Conservation (phyloP, 2,113 vertebrate species). For the Festucalex cinctus region DNA sequence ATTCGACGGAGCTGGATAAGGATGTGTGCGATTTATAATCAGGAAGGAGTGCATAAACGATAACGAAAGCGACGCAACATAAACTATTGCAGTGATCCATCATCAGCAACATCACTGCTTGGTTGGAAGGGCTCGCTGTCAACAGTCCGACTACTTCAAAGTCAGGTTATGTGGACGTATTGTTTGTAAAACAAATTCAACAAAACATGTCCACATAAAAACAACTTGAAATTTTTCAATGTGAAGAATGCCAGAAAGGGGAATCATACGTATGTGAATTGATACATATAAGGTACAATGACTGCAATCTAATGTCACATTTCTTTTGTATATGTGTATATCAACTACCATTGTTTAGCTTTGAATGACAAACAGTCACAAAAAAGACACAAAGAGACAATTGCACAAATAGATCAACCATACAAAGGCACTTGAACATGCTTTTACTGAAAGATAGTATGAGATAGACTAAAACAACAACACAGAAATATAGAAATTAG, state of each 20-base stretch:
- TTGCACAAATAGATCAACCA: conserved; percentile 11
- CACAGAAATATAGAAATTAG: neutral
- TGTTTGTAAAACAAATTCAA: neutral
- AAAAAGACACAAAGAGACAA: conserved; percentile 11
- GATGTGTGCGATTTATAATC: conserved; percentile 19
- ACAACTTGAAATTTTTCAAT: neutral
- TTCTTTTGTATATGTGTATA: neutral
- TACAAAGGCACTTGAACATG: neutral
- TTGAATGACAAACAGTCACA: conserved; percentile 12
- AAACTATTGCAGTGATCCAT: conserved; percentile 19
- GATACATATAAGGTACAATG: too few species aligned
- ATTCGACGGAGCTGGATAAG: neutral
- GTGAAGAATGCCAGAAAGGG: neutral
- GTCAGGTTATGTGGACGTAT: neutral
- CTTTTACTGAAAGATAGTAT: neutral
- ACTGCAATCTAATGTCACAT: neutral
- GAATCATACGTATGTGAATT: neutral
- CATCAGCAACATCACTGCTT: too few species aligned
- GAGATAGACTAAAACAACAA: neutral
- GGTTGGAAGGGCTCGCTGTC: neutral
- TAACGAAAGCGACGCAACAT: conserved; percentile 47
- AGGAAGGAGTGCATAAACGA: conserved; percentile 6
- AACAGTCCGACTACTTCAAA: neutral
- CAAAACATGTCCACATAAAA: neutral
- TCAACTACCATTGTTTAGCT: conserved; percentile 44